Base-by-base conservation (phyloP, 2,797 vertebrate species). In the Martes flavigula region DNA sequence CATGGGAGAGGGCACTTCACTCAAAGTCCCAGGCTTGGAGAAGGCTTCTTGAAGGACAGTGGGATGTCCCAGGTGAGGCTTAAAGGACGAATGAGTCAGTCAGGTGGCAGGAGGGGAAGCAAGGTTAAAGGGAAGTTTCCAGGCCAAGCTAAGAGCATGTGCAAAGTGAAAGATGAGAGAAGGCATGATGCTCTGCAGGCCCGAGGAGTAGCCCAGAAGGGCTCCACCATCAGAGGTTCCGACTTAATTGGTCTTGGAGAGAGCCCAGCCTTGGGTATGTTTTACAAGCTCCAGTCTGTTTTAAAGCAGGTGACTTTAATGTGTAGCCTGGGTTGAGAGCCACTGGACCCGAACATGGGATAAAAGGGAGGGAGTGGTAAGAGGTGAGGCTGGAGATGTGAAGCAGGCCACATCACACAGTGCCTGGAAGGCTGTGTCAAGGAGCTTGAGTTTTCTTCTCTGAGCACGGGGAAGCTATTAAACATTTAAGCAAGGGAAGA, bases 231-330 rank as follows among this genome's bases (percentile, higher is more conserved):
- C 77, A 81, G 66, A 62, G 68, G 64, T 48, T 92, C 70, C 14
- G 23, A 70, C 81, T 51, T 97, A 60, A 48, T n/a, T 75, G 78
- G 58, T 43, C 51, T 89, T 86, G 87, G 93, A 95, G 12, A 73
- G 68, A 95, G 62, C 17, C 87, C 89, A 87, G 73, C 1, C 62
- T 60, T 89, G 27, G 32, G 48, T 70, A 60, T 81, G 20, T 23
- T 87, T 95, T 95, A 62, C 43, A 77, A 77, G 73, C 62, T 66
- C 70, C 15, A 35, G 46, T 66, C 48, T 84, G 25, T 27, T 87
- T 95, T 95, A 62, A 87, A 94, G 87, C 77, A 68, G 23, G 40
- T 84, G 48, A 75, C 90, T 93, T 94, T 91, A 73, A 79, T 88
- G 25, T 79, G 68, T 21, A 51, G 56, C 64, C 58, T 77, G 30